phyloP scores from a whole-genome alignment of 2,797 vertebrate genomes.

The Tragopan temminckii region DNA sequence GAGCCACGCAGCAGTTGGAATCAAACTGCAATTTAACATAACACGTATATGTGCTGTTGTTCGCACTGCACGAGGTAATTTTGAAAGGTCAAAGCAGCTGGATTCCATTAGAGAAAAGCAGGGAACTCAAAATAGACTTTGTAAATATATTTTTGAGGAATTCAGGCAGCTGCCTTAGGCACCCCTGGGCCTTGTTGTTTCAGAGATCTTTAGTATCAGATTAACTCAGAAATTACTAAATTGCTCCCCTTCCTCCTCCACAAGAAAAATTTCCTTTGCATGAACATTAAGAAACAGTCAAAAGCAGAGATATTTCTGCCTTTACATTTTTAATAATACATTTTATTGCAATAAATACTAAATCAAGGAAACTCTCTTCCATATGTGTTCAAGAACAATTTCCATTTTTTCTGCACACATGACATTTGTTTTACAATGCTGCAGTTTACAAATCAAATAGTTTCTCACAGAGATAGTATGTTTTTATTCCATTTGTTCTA shows the following conservation, averaged over 20 bases:
- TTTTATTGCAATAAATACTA: constrained; percentile 76
- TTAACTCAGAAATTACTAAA: constrained; percentile 80
- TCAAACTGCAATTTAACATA: constrained; percentile 70
- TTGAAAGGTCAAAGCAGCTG: constrained; percentile 80
- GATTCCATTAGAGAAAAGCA: constrained; percentile 76
- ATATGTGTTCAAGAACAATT: constrained; percentile 60
- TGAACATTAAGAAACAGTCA: constrained; percentile 72
- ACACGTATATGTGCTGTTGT: constrained; percentile 80
- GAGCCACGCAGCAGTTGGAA: constrained; percentile 57
- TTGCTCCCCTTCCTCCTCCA: constrained; percentile 40
- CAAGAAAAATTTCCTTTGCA: constrained; percentile 74
- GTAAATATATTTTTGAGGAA: constrained; percentile 75
- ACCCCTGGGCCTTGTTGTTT: constrained; percentile 77
- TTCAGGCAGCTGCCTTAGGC: constrained; percentile 78
- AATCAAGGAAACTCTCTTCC: constrained; percentile 64
- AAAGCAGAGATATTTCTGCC: constrained; percentile 69
- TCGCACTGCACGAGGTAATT: constrained; percentile 77
- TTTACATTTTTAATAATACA: constrained; percentile 71
- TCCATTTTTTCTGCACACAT: constrained; percentile 46
- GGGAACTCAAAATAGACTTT: constrained; percentile 77
- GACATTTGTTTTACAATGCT: constrained; percentile 71
- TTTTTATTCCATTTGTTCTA: constrained; percentile 78
- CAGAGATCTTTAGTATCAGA: constrained; percentile 77
- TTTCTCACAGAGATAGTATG: constrained; percentile 73
- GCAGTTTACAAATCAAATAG: constrained; percentile 76